A percentile compares a stretch with the other conserved stretches of the same genome.
Evolutionary conservation across 2,888 invertebrate species (phyloP).

Genomic region (Cybosia mesomella): DNA sequence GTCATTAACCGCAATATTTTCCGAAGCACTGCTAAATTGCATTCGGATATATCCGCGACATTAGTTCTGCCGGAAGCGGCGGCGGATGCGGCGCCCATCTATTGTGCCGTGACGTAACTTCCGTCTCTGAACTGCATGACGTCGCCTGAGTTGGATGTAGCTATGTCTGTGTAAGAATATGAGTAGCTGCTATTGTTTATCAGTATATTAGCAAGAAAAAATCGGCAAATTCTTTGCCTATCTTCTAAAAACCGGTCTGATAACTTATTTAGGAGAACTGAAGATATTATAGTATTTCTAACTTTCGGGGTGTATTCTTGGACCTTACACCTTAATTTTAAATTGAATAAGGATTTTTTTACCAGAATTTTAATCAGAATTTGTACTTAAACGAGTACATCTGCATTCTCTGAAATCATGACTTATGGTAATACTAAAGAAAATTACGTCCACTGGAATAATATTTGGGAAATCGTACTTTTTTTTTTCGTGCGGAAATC

Average conservation of each 20-base stretch:
- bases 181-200: slow-evolving; percentile 1
- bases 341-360: too few species aligned
- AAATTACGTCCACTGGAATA: too few species aligned
- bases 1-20: slow-evolving; percentile 77
- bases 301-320: neutral
- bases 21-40: slow-evolving; percentile 71
- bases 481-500: too few species aligned
- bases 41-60: slow-evolving; percentile 77
- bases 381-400: too few species aligned
- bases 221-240: too few species aligned
- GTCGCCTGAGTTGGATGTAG: slow-evolving; percentile 17
- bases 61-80: slow-evolving; percentile 72
- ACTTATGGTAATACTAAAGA: too few species aligned
- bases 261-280: neutral
- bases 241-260: too few species aligned
- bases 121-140: slow-evolving; percentile 58
- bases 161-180: neutral
- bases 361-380: too few species aligned
- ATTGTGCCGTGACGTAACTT: slow-evolving; percentile 74
- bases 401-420: too few species aligned
- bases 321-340: too few species aligned
- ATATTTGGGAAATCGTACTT: too few species aligned
- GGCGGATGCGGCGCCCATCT: slow-evolving; percentile 75
- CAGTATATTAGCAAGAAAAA: neutral
- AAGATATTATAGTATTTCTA: neutral